Conservation (phyloP, 2,797 vertebrate genomes). For the Cephalopachus bancanus region DNA sequence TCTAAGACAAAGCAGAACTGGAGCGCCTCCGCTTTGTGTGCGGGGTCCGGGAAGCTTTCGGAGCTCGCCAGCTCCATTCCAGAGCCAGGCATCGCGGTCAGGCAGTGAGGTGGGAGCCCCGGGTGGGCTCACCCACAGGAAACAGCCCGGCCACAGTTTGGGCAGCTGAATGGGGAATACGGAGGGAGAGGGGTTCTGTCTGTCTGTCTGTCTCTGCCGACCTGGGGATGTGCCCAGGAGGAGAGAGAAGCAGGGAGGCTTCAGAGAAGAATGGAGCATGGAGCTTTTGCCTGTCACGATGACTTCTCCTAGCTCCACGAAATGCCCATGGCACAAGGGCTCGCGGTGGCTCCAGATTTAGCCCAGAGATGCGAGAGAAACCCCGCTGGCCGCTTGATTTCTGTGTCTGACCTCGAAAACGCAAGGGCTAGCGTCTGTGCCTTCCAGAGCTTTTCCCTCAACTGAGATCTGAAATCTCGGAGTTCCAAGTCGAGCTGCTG, state of each 20-base stretch:
- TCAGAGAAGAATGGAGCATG: rapidly evolving
- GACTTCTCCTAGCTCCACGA: not conserved
- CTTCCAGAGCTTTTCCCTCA: not conserved
- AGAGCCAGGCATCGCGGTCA: not conserved
- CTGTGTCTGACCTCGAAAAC: not conserved
- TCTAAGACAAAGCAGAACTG: not conserved
- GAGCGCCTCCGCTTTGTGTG: rapidly evolving
- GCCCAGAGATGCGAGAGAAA: not conserved
- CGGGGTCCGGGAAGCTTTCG: too few species aligned
- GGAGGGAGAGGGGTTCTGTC: not conserved
- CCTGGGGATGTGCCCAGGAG: not conserved
- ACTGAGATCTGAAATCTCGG: not conserved
- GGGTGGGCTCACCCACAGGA: too few species aligned
- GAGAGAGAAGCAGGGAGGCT: not conserved
- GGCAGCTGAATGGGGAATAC: not conserved
- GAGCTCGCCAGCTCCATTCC: not conserved
- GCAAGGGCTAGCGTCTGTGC: not conserved
- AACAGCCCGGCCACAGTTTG: not conserved
- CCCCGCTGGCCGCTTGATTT: not conserved
- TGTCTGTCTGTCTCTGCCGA: not conserved
- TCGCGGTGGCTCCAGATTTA: not conserved
- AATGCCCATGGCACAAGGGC: not conserved
- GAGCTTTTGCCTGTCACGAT: not conserved
- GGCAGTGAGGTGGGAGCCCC: not conserved
- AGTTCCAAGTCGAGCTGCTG: not conserved